A percentile compares a stretch with the other conserved stretches of the same genome.
Conservation (phyloP, 1,140 invertebrate genomes). For the Drosophila virilis region DNA sequence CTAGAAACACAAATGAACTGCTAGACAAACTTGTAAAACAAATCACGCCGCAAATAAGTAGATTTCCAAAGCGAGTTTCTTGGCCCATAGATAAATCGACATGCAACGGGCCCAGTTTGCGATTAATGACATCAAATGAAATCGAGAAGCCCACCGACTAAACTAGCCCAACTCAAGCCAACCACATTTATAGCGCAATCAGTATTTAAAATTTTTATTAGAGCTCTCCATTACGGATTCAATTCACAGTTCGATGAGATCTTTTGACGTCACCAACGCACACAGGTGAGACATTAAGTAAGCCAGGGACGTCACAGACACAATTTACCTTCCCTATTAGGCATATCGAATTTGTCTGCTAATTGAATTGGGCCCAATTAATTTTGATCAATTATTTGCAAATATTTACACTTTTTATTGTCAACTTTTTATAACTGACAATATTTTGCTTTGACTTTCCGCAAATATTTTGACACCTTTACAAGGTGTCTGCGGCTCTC, state of each 20-base stretch:
- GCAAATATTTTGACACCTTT: conserved; percentile 63
- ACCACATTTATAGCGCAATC: conserved; percentile 25
- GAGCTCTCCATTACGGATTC: conserved; percentile 25
- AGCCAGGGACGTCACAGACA: conserved; percentile 56
- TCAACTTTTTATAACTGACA: conserved; percentile 29
- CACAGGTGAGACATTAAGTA: conserved; percentile 32
- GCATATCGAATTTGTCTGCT: conserved; percentile 41
- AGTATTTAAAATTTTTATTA: conserved; percentile 19
- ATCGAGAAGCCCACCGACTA: conserved; percentile 12
- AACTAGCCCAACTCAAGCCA: neutral
- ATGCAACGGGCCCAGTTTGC: conserved; percentile 14
- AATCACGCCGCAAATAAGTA: conserved; percentile 27
- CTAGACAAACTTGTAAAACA: conserved; percentile 62
- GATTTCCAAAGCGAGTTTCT: conserved; percentile 24
- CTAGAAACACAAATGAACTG: conserved; percentile 10
- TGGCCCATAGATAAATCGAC: conserved; percentile 14
- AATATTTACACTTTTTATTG: conserved; percentile 62
- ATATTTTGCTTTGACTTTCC: conserved; percentile 30
- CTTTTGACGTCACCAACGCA: conserved; percentile 32
- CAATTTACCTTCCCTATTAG: neutral
- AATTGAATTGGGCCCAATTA: conserved; percentile 47
- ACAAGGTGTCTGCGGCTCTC: conserved; percentile 1
- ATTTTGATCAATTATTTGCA: conserved; percentile 51
- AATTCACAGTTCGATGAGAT: conserved; percentile 31
- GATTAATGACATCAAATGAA: conserved; percentile 8